phyloP scores from a whole-genome alignment of 2,113 vertebrate genomes.

The Scomber japonicus region DNA sequence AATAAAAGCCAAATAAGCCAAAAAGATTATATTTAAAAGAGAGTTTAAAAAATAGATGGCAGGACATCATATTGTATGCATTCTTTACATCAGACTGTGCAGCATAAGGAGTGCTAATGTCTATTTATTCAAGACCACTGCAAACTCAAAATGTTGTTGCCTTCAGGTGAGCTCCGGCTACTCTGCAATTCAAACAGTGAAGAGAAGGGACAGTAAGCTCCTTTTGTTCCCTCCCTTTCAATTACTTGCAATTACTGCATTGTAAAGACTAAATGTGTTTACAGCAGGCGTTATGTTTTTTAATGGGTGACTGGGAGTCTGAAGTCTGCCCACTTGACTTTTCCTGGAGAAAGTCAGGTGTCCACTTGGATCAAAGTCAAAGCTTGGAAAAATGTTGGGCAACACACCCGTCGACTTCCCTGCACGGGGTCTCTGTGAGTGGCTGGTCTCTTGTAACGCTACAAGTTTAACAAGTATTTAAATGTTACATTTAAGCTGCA shows the following conservation, averaged over 20 bases:
- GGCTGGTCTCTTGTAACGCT: not conserved
- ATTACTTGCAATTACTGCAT: constrained; percentile 29
- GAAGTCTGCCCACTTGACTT: constrained; percentile 25
- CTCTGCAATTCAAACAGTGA: not conserved
- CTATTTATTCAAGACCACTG: no score
- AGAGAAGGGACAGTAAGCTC: not conserved
- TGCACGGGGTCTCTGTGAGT: no score
- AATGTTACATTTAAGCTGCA: not conserved
- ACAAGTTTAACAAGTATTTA: not conserved
- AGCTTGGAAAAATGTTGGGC: no score
- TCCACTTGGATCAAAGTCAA: constrained; percentile 41
- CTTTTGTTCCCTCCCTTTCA: constrained; percentile 8
- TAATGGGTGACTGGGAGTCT: constrained; percentile 7
- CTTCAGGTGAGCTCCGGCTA: no score
- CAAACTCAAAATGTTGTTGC: no score
- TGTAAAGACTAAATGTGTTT: not conserved
- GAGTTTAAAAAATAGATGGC: no score
- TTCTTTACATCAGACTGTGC: no score
- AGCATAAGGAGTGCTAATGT: no score
- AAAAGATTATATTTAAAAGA: no score
- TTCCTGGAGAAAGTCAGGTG: constrained; percentile 34
- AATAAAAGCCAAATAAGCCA: no score
- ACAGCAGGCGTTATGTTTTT: not conserved
- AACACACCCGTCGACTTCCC: constrained; percentile 29
- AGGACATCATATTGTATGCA: no score